Evolutionary conservation across 2,113 vertebrate genomes (phyloP), one percentile per base, ranked within the genome.

Genomic region (Ginglymostoma cirratum): DNA sequence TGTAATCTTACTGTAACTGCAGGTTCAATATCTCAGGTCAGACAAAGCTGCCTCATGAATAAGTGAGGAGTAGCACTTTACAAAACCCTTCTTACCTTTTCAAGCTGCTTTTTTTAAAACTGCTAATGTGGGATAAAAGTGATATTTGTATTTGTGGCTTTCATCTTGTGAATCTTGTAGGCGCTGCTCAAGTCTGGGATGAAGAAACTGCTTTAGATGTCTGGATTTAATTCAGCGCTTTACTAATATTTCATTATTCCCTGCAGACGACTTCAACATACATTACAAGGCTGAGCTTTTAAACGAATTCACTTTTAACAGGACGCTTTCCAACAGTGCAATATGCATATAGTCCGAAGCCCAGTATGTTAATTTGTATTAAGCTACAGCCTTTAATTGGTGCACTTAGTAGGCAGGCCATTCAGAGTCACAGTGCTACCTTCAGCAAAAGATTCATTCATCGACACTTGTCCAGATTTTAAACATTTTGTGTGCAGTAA

Each of bases 231-330:
- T 95, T 42, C 38, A 52, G 30, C 23, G 89, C 89, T 72, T 76
- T 48, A 34, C 94, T 95, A 34, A 72, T 72, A 72, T 95, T 95
- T 95, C 69, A 95, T 23, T 19, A 45, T 34, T 95, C 69, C 27
- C 94, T 72, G 67, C 3, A 72, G 94, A 6, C 94, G 7, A 76
- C 52, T 76, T 48, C 38, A 76, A 95, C 89, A 52, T 34, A 72
- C 69, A 48, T 95, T 95, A 95, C 42, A 69, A 72, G 24, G 69
- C 42, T 72, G 38, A 95, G 67, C 94, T 95, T 27, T 95, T 95
- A 95, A 72, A 69, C 67, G 42, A 67, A 70, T 72, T 95, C 21
- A 30, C 38, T 72, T 48, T 45, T 52, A 52, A 24, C 67, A 72
- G 42, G 42, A 72, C 48, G 10, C 93, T 45, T 94, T 94, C 66